phyloP scores from a whole-genome alignment of 1,140 invertebrate genomes.

The Leptoteleia sp. region DNA sequence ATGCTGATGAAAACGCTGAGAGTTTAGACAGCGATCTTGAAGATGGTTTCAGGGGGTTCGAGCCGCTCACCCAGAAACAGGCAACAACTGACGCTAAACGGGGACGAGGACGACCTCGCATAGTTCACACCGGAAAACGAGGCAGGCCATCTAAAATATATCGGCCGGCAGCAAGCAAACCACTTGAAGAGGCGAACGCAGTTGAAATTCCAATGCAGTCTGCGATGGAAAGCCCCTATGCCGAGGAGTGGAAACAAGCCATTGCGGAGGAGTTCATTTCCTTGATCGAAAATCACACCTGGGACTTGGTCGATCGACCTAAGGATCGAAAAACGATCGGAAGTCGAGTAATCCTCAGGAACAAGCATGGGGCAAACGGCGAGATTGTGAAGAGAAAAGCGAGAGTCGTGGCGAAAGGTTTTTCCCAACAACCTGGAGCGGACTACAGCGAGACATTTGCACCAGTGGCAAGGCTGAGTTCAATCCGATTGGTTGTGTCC shows the following conservation, averaged over 20 bases:
- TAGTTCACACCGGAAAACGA: background rate
- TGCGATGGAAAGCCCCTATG: slow-evolving; percentile 1
- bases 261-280: background rate
- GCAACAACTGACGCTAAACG: too few species aligned
- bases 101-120: background rate
- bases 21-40: too few species aligned
- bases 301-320: background rate
- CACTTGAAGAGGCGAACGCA: too few species aligned
- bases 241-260: background rate
- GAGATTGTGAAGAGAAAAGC: background rate
- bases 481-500: background rate
- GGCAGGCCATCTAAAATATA: background rate
- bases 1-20: too few species aligned
- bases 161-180: background rate
- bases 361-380: background rate
- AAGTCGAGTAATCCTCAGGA: background rate
- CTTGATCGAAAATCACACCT: background rate
- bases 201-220: background rate
- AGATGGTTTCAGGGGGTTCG: too few species aligned
- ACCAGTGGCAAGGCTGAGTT: slow-evolving; percentile 17
- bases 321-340: background rate
- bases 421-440: background rate
- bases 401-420: background rate
- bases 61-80: too few species aligned
- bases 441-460: slow-evolving; percentile 2